phyloP scores from a whole-genome alignment of 64 coral and sea anemone genomes.

The Stichodactyla mertensii region DNA sequence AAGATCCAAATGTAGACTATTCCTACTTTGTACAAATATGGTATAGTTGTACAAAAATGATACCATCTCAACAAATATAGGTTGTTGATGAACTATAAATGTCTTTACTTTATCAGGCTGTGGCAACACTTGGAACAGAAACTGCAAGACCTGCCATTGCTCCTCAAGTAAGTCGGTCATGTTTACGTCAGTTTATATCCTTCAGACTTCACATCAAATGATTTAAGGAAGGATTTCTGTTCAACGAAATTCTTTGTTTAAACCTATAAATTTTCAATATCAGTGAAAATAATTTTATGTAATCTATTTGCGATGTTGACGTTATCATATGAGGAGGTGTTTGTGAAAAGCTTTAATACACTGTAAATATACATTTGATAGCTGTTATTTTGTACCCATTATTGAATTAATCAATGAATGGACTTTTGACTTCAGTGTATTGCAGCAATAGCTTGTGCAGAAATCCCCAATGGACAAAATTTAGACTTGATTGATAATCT shows the following conservation, averaged over 20 bases:
- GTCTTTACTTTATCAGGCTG: slow-evolving; percentile 30
- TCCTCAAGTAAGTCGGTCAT: slow-evolving; percentile 56
- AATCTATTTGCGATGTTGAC: not conserved
- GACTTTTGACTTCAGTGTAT: slow-evolving; percentile 66
- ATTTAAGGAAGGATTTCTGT: not conserved
- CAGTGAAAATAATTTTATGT: no score
- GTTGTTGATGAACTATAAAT: not conserved
- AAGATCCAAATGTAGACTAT: not conserved
- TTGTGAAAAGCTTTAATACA: not conserved
- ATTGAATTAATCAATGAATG: not conserved
- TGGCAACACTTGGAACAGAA: slow-evolving; percentile 89
- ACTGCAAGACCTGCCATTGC: slow-evolving; percentile 81
- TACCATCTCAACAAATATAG: no score
- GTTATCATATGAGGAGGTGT: not conserved
- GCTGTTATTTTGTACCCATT: no score
- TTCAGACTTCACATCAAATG: no score
- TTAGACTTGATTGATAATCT: slow-evolving; percentile 64
- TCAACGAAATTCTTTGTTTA: not conserved
- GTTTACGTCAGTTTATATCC: no score
- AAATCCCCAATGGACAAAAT: slow-evolving; percentile 77
- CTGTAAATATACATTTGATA: not conserved
- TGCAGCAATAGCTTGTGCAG: slow-evolving; percentile 97
- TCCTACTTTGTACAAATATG: not conserved
- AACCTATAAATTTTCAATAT: no score
- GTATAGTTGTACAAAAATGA: not conserved